Percentiles rank a stretch among this genome's conserved stretches.
phyloP scores from a whole-genome alignment of 2,113 vertebrate genomes.

The Laticauda colubrina region DNA sequence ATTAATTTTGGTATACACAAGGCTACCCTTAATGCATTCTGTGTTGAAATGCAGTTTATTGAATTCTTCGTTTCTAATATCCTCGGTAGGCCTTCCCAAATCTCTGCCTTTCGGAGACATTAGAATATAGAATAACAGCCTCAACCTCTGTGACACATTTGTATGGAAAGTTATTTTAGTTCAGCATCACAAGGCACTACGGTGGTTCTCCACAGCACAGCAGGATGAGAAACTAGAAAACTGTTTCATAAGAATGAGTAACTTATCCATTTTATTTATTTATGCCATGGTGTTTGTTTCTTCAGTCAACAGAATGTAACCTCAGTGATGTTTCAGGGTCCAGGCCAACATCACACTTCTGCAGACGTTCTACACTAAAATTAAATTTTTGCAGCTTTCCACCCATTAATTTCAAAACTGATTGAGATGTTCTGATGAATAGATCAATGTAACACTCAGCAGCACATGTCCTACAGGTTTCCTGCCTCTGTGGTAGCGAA shows the following conservation, averaged over 20 bases:
- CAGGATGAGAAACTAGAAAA: neutral
- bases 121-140: neutral
- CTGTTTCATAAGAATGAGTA: neutral
- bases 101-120: neutral
- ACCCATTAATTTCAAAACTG: neutral
- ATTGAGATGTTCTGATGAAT: constrained; percentile 10
- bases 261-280: neutral
- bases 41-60: neutral
- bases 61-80: neutral
- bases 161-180: neutral
- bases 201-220: neutral
- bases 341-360: neutral
- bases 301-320: neutral
- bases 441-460: neutral
- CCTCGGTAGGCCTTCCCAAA: neutral
- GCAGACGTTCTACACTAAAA: neutral
- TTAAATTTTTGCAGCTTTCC: neutral
- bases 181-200: neutral
- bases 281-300: neutral
- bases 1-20: neutral
- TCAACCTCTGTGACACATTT: neutral
- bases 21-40: neutral
- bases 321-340: neutral
- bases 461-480: neutral
- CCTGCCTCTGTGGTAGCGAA: constrained; percentile 1